Conservation (phyloP, 2,888 invertebrate species). For the Graphium colonna region DNA sequence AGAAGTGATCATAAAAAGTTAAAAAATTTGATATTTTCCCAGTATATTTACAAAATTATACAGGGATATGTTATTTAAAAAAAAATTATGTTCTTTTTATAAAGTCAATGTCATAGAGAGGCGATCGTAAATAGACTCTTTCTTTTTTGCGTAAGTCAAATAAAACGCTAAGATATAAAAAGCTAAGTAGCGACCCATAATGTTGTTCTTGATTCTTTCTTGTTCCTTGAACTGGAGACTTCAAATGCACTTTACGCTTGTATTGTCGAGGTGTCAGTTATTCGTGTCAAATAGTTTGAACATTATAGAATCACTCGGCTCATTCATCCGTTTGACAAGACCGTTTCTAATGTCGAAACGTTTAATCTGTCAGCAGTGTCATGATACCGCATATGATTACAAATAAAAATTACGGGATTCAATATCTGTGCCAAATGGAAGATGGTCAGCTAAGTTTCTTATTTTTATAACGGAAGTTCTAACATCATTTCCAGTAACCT, state of each 20-base stretch:
- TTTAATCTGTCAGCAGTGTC: slow-evolving; percentile 10
- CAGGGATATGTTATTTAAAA: no score
- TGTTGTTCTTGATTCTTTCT: not conserved
- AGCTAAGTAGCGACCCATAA: no score
- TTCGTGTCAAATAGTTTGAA: slow-evolving; percentile 10
- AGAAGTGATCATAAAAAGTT: no score
- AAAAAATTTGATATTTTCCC: no score
- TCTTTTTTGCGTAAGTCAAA: no score
- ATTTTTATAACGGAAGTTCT: no score
- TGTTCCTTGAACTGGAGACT: not conserved
- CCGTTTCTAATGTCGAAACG: slow-evolving; percentile 12
- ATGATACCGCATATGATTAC: slow-evolving; percentile 18
- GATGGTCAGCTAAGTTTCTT: not conserved
- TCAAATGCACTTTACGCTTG: not conserved
- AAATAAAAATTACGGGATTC: slow-evolving; percentile 18
- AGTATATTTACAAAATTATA: no score
- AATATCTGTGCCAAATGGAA: not conserved
- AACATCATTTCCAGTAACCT: no score
- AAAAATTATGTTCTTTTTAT: no score
- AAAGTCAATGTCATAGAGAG: no score
- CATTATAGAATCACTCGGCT: slow-evolving; percentile 20
- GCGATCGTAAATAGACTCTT: no score
- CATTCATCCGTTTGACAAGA: slow-evolving; percentile 21
- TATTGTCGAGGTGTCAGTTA: slow-evolving; percentile 5
- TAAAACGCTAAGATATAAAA: no score